Evolutionary conservation across 1,140 invertebrate genomes (phyloP), one percentile per base, ranked within the genome.

Genomic region (Cydia pomonella): DNA sequence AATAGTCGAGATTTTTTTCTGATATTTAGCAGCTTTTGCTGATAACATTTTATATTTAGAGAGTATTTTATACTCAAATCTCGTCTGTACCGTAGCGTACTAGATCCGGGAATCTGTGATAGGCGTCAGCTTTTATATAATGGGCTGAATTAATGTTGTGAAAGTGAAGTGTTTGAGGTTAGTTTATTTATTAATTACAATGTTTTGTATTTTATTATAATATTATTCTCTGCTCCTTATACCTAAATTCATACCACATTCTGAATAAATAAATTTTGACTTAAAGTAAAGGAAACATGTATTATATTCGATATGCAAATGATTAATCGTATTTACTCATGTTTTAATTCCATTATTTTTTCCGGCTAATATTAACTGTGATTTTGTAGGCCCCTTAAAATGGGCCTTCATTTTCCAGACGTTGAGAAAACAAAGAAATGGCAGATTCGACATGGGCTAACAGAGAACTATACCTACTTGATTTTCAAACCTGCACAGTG

Each of bases 111-210:
- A 53, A 16, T 53, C 50, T 53, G n/a, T 53, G 50, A 53, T n/a
- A 53, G 16, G n/a, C 6, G 16, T 53, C 50, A 18, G 2, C 50
- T 33, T 66, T 27, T 29, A 18, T 66, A 66, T 33, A 27, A 66
- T 66, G 63, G 63, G 63, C 25, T 66, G 63, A 66, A 66, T 66
- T 16, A n/a, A 5, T 66, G 27, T 27, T n/a, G n/a, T 29, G 63
- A 66, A 66, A 66, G 63, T 66, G 12, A 5, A 66, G 63, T 66
- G 63, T 66, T 66, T 66, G 10, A 66, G 63, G 63, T 66, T 66
- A 66, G 63, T 66, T 66, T 16, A 29, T 53, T 53, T 53, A 9
- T 53, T 18, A 53, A 47, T 47, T 47, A 2, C 16, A 47, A 38
- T 38, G 7, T 38, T 1, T 38, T 38, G 7, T 38, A 38, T 38